Conservation (phyloP, 2,888 invertebrate species). For the Heliconius ismenius region DNA sequence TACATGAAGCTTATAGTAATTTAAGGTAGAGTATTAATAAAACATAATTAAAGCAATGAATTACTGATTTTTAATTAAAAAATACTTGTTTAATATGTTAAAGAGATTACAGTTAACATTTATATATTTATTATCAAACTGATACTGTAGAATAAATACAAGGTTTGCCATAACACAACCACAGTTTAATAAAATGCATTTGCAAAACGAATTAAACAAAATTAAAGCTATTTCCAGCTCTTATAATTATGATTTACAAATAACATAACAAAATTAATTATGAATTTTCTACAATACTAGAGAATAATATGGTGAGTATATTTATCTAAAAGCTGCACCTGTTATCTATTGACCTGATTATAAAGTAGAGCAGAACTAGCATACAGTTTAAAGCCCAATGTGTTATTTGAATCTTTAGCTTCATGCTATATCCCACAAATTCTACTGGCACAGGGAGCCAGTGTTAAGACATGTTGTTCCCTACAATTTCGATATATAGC, state of each 20-base stretch:
- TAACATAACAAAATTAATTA: slow-evolving; percentile 23
- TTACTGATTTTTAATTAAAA: slow-evolving; percentile 15
- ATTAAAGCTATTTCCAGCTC: slow-evolving; percentile 22
- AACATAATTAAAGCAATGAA: slow-evolving; percentile 14
- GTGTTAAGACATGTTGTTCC: too few relatives aligned
- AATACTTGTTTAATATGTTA: not conserved
- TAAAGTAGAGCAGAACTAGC: not conserved
- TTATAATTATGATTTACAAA: slow-evolving; percentile 18
- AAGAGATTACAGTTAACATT: slow-evolving; percentile 7
- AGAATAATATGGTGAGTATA: not conserved
- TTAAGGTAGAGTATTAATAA: not conserved
- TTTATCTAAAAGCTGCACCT: slow-evolving; percentile 5
- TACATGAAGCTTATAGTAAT: too few relatives aligned
- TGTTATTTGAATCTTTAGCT: not conserved
- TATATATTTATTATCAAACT: slow-evolving; percentile 7
- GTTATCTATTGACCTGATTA: not conserved
- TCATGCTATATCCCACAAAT: not conserved
- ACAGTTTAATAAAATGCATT: slow-evolving; percentile 6
- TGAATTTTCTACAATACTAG: not conserved
- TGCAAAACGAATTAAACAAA: slow-evolving; percentile 19
- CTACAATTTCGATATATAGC: too few relatives aligned
- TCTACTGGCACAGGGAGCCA: not conserved
- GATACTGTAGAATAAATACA: slow-evolving; percentile 14
- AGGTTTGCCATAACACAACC: slow-evolving; percentile 15
- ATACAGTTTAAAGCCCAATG: not conserved